Conservation (phyloP, 2,888 invertebrate species). For the Agonum fuliginosum region DNA sequence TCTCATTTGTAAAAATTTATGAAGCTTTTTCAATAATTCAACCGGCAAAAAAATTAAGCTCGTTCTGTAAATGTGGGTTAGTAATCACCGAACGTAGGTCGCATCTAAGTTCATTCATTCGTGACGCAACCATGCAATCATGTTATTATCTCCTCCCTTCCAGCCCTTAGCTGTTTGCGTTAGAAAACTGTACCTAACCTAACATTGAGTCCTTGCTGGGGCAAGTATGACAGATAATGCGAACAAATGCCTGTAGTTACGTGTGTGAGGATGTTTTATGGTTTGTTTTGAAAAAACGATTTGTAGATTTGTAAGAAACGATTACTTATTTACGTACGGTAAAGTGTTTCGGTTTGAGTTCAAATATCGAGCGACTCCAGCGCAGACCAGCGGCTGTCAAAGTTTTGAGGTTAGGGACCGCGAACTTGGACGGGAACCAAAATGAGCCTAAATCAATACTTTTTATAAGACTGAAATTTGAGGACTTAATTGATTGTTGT, state of each 20-base stretch:
- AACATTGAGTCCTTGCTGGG: not conserved
- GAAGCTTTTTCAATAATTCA: not conserved
- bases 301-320: constrained; percentile 44
- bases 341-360: constrained; percentile 36
- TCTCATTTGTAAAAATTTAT: too few species aligned
- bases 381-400: constrained; percentile 18
- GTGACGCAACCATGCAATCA: constrained; percentile 26
- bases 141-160: constrained; percentile 23
- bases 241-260: constrained; percentile 16
- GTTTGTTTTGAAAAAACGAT: constrained; percentile 43
- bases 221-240: constrained; percentile 11
- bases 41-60: not conserved
- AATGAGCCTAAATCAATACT: constrained; percentile 16
- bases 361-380: constrained; percentile 39
- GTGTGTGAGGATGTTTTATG: constrained; percentile 18
- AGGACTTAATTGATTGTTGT: not conserved
- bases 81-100: constrained; percentile 12
- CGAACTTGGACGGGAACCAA: constrained; percentile 14
- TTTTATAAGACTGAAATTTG: constrained; percentile 25
- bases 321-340: constrained; percentile 47
- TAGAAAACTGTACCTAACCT: not conserved
- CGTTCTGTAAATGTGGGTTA: not conserved
- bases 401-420: constrained; percentile 25
- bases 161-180: not conserved
- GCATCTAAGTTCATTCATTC: constrained; percentile 9